Evolutionary conservation across 2,797 vertebrate genomes (phyloP).

Genomic region (Thunnus albacares): DNA sequence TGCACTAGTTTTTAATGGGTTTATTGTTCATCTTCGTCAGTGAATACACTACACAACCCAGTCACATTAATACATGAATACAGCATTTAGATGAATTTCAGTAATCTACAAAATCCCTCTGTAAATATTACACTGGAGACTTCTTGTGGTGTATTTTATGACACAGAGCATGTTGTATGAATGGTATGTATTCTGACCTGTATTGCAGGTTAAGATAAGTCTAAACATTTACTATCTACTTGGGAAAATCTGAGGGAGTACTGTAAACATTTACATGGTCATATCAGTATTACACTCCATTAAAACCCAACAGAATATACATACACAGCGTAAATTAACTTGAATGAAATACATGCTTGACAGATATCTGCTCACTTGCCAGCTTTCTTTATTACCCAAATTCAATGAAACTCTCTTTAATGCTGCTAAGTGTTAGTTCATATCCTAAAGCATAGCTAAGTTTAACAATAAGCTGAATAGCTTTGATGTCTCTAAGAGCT

Average conservation of each 20-base stretch:
- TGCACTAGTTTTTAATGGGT: not conserved
- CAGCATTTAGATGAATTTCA: accelerated
- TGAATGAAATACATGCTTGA: slow-evolving; percentile 38
- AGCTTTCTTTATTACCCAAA: slow-evolving; percentile 24
- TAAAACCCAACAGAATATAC: slow-evolving; percentile 53
- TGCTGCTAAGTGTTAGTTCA: slow-evolving; percentile 46
- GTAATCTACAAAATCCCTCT: not conserved
- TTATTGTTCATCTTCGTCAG: not conserved
- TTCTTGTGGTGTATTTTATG: not conserved
- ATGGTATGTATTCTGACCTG: slow-evolving; percentile 14
- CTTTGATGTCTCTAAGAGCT: slow-evolving; percentile 76
- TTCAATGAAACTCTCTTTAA: slow-evolving; percentile 33
- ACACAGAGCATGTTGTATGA: slow-evolving; percentile 2
- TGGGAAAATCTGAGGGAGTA: slow-evolving; percentile 23
- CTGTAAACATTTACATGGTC: slow-evolving; percentile 58
- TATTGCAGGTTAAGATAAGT: slow-evolving; percentile 29
- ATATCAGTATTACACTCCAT: slow-evolving; percentile 34
- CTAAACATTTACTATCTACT: slow-evolving; percentile 28
- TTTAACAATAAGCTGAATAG: slow-evolving; percentile 69
- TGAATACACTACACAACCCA: not conserved
- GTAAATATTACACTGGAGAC: not conserved
- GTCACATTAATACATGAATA: not conserved
- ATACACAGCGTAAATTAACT: slow-evolving; percentile 43
- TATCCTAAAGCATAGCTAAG: slow-evolving; percentile 62
- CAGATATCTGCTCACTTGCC: slow-evolving; percentile 41